Conservation (phyloP, 2,797 vertebrate species). For the Crocodylus rhombifer region DNA sequence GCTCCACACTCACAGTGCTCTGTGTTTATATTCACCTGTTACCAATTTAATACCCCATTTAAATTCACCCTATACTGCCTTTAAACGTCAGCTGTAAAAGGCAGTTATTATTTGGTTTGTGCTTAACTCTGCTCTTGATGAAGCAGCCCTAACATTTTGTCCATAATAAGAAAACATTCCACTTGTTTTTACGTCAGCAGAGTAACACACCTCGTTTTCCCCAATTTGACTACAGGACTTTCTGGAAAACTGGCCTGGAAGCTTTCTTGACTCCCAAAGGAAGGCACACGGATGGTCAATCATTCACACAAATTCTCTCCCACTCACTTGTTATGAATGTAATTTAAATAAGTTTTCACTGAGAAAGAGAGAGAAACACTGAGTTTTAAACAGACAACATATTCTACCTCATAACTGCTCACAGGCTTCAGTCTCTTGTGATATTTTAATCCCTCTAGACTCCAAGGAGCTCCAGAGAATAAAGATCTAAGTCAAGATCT, state of each 20-base stretch:
- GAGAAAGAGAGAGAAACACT: background rate
- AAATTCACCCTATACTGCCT: constrained; percentile 43
- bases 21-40: background rate
- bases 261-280: constrained; percentile 3
- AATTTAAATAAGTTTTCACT: constrained; percentile 2
- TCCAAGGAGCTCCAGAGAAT: background rate
- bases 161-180: constrained; percentile 40
- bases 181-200: constrained; percentile 34
- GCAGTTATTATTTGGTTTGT: constrained; percentile 51
- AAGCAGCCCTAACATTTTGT: constrained; percentile 17
- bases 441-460: background rate
- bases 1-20: background rate
- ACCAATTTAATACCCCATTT: constrained; percentile 38
- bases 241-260: constrained; percentile 19
- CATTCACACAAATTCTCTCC: background rate
- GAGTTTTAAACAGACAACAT: background rate
- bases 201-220: constrained; percentile 42
- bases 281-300: background rate
- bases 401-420: background rate
- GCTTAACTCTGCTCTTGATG: background rate
- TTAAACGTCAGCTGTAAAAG: constrained; percentile 68
- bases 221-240: constrained; percentile 29
- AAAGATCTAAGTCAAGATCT: constrained; percentile 13
- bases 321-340: background rate
- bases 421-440: background rate